These are phyloP conservation scores for Pangasius krempfi DNA, from an alignment of 2,797 vertebrate genomes.

Conservation along the genomic window DNA sequence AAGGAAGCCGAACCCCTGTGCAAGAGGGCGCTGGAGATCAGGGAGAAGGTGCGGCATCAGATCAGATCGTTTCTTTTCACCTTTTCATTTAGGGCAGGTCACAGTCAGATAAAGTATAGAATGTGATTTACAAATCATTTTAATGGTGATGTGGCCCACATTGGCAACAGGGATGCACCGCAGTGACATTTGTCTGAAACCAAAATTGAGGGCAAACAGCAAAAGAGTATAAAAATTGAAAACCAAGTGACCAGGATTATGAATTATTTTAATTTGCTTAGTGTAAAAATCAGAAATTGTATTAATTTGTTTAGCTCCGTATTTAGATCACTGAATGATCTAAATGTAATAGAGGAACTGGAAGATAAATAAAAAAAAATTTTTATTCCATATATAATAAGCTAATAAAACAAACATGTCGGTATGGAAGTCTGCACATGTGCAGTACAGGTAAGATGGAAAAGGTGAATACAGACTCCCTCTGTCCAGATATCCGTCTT, in stretches of 20 bases:
- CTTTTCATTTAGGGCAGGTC: background rate
- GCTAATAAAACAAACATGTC: background rate
- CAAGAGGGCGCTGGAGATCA: constrained; percentile 81
- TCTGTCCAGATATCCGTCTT: background rate
- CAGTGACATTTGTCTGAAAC: background rate
- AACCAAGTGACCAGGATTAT: background rate
- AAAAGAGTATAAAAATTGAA: background rate
- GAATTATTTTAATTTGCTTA: no score
- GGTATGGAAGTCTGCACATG: background rate
- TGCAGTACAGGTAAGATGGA: background rate
- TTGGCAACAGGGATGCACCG: background rate
- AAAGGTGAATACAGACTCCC: background rate
- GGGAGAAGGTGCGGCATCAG: constrained; percentile 73
- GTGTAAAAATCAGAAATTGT: background rate
- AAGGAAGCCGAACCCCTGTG: constrained; percentile 87
- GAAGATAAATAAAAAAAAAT: background rate
- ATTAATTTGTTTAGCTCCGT: background rate
- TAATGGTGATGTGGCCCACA: background rate
- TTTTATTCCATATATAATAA: background rate
- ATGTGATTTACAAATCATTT: background rate
- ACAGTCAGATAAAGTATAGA: no score
- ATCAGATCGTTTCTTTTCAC: background rate
- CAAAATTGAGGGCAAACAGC: background rate
- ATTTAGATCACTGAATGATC: background rate
- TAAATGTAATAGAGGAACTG: background rate